Evolutionary conservation across 2,888 invertebrate genomes (phyloP).

Genomic region (Diaphora mendica): DNA sequence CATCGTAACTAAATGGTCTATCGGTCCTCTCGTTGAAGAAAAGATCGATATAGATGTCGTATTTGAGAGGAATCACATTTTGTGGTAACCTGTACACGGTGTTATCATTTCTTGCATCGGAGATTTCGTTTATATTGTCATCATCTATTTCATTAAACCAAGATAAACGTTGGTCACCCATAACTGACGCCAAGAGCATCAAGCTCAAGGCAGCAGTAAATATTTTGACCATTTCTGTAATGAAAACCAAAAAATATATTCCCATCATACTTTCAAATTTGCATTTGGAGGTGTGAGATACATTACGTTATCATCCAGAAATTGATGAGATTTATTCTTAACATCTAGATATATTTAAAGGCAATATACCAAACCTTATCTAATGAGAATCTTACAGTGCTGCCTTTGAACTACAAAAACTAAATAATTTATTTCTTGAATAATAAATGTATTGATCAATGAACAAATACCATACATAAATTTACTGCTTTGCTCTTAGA

Average conservation of each 20-base stretch:
- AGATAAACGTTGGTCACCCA: slow-evolving; percentile 65
- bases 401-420: too few relatives aligned
- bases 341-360: too few relatives aligned
- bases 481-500: too few relatives aligned
- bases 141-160: slow-evolving; percentile 69
- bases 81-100: slow-evolving; percentile 70
- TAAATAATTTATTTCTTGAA: too few relatives aligned
- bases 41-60: slow-evolving; percentile 76
- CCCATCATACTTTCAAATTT: too few relatives aligned
- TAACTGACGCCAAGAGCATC: slow-evolving; percentile 54
- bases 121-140: slow-evolving; percentile 31
- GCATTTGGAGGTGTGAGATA: too few relatives aligned
- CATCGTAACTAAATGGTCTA: slow-evolving; percentile 75
- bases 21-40: slow-evolving; percentile 72
- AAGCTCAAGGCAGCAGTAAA: slow-evolving; percentile 49
- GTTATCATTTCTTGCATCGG: slow-evolving; percentile 55
- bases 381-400: too few relatives aligned
- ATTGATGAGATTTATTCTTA: too few relatives aligned
- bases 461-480: too few relatives aligned
- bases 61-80: slow-evolving; percentile 73
- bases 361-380: too few relatives aligned
- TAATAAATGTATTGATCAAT: too few relatives aligned
- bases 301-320: too few relatives aligned
- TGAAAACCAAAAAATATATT: slow-evolving; percentile 4
- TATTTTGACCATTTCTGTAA: slow-evolving; percentile 65